Evolutionary conservation across 2,888 invertebrate genomes (phyloP).

Genomic region (Xestia ashworthii): DNA sequence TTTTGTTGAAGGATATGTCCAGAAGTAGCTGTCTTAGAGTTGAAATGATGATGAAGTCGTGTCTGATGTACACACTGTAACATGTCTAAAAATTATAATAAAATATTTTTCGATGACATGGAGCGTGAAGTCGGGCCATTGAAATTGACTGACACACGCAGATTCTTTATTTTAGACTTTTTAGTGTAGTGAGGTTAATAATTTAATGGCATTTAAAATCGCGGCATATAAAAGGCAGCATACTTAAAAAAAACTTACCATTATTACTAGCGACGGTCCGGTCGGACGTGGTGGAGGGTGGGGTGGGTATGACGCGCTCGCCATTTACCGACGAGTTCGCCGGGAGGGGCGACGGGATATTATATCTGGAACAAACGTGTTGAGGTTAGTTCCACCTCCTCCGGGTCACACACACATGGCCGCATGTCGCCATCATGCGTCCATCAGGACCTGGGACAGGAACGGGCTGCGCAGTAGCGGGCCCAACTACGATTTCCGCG

Average conservation of each 20-base stretch:
- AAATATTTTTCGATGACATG: background rate
- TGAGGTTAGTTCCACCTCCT: slow-evolving; percentile 71
- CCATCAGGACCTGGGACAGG: too few relatives aligned
- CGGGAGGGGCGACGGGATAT: slow-evolving; percentile 94
- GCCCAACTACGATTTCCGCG: too few relatives aligned
- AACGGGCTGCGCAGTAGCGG: too few relatives aligned
- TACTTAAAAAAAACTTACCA: slow-evolving; percentile 69
- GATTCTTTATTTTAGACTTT: background rate
- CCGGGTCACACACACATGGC: too few relatives aligned
- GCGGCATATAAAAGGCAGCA: background rate
- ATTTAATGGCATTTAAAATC: background rate
- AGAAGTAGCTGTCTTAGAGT: background rate
- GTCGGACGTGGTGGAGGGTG: slow-evolving; percentile 94
- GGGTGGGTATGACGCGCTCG: slow-evolving; percentile 93
- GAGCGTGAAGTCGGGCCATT: background rate
- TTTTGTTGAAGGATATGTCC: background rate
- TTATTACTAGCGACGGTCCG: slow-evolving; percentile 92
- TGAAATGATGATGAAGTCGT: background rate
- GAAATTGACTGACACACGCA: too few relatives aligned
- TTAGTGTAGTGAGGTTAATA: background rate
- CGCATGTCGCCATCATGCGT: too few relatives aligned
- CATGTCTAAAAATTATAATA: background rate
- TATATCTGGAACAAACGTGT: slow-evolving; percentile 91
- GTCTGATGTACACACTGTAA: background rate
- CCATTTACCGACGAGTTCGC: slow-evolving; percentile 92